Conservation (phyloP, 2,113 vertebrate genomes). For the Zosterops lateralis region DNA sequence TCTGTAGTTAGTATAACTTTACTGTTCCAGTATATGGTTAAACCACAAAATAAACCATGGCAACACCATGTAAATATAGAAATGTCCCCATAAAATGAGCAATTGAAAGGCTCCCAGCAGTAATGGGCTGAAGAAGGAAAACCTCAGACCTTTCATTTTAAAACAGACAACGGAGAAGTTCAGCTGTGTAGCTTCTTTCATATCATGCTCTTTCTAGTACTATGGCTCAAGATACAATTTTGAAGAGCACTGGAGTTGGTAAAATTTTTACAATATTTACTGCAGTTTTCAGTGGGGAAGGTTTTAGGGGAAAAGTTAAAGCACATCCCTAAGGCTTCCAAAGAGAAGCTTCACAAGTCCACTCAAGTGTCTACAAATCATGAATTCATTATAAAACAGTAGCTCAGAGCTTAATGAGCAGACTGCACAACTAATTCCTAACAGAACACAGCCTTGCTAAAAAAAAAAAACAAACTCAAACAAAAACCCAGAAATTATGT, state of each 20-base stretch:
- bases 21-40: conserved; percentile 34
- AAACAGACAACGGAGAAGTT: background rate
- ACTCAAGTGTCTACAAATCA: background rate
- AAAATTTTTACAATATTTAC: background rate
- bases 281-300: background rate
- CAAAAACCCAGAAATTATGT: background rate
- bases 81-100: conserved; percentile 10
- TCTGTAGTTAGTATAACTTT: conserved; percentile 53
- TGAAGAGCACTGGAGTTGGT: background rate
- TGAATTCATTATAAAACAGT: background rate
- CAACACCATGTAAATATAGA: conserved; percentile 64
- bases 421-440: background rate
- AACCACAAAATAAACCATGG: conserved; percentile 47
- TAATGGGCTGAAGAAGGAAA: conserved; percentile 45
- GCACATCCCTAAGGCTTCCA: background rate
- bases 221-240: background rate
- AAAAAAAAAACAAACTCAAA: background rate
- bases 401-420: background rate
- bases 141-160: conserved; percentile 7
- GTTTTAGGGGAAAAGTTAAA: background rate
- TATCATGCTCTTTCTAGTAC: background rate
- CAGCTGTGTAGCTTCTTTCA: background rate
- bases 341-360: background rate
- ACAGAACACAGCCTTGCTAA: background rate
- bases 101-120: conserved; percentile 20